phyloP scores from a whole-genome alignment of 2,113 vertebrate species.

The Oplegnathus fasciatus region DNA sequence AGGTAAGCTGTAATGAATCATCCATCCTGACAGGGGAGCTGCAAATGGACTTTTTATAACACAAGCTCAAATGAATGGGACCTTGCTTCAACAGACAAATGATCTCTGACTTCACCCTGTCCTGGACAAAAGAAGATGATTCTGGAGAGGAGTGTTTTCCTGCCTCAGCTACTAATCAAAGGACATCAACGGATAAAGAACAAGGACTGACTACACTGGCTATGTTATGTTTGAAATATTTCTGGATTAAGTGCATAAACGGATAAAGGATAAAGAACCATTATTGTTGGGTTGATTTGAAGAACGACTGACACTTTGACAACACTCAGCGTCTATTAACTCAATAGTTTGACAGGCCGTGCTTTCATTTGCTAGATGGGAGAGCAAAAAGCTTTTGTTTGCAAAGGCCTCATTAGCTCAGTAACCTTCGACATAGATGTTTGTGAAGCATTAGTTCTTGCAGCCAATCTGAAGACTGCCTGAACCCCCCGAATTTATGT shows the following conservation, averaged over 20 bases:
- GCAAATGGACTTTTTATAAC: slow-evolving; percentile 36
- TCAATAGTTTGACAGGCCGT: slow-evolving; percentile 41
- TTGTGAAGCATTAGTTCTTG: slow-evolving; percentile 45
- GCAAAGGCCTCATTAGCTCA: slow-evolving; percentile 60
- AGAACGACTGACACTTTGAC: slow-evolving; percentile 27
- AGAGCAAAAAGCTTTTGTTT: slow-evolving; percentile 37
- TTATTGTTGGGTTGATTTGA: slow-evolving; percentile 37
- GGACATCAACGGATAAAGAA: slow-evolving; percentile 9
- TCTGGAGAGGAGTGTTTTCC: neutral
- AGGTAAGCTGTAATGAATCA: slow-evolving; percentile 21
- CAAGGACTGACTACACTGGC: slow-evolving; percentile 12
- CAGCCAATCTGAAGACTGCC: slow-evolving; percentile 35
- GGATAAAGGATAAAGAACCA: slow-evolving; percentile 8
- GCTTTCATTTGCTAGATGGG: slow-evolving; percentile 22
- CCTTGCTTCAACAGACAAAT: neutral
- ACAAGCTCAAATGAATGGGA: slow-evolving; percentile 26
- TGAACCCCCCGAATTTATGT: slow-evolving; percentile 45
- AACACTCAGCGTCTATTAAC: slow-evolving; percentile 39
- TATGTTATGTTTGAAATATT: slow-evolving; percentile 18
- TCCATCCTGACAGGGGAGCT: slow-evolving; percentile 2
- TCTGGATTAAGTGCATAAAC: slow-evolving; percentile 29
- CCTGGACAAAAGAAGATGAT: neutral
- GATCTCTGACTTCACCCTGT: neutral
- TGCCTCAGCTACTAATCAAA: slow-evolving; percentile 34
- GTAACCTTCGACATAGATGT: slow-evolving; percentile 48